phyloP scores from a whole-genome alignment of 1,140 invertebrate genomes.

The Drosophila leontia region DNA sequence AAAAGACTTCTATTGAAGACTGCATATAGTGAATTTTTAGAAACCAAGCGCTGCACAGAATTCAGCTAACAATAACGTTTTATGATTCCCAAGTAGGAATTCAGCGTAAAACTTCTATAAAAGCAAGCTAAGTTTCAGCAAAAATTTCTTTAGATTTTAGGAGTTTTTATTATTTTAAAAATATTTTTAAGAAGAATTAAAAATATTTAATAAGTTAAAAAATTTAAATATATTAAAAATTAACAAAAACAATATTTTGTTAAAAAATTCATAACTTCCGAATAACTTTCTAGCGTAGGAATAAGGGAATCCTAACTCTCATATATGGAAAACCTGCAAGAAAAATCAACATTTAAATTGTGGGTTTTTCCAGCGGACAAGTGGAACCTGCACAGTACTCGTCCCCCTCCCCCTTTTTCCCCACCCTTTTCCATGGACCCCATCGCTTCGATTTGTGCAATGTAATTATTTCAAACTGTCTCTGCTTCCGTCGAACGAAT shows the following conservation, averaged over 20 bases:
- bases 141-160: not conserved
- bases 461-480: conserved; percentile 82
- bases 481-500: conserved; percentile 70
- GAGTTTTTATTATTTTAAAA: not conserved
- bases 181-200: too few relatives aligned
- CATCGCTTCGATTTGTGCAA: conserved; percentile 46
- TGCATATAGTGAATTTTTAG: not conserved
- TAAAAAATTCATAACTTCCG: too few relatives aligned
- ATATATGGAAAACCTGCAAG: not conserved
- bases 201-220: too few relatives aligned
- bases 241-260: too few relatives aligned
- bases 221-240: too few relatives aligned
- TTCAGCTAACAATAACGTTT: not conserved
- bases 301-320: not conserved
- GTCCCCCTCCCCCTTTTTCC: not conserved
- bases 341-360: not conserved
- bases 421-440: not conserved
- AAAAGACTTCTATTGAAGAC: not conserved
- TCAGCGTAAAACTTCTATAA: not conserved
- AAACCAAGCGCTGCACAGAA: not conserved
- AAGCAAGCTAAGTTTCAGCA: too few relatives aligned
- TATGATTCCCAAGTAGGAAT: not conserved
- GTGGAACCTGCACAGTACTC: too few relatives aligned
- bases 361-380: not conserved
- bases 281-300: too few relatives aligned